These are phyloP conservation scores for Zaprionus ornatus DNA, from an alignment of 1,140 invertebrate genomes.

Conservation along the genomic window DNA sequence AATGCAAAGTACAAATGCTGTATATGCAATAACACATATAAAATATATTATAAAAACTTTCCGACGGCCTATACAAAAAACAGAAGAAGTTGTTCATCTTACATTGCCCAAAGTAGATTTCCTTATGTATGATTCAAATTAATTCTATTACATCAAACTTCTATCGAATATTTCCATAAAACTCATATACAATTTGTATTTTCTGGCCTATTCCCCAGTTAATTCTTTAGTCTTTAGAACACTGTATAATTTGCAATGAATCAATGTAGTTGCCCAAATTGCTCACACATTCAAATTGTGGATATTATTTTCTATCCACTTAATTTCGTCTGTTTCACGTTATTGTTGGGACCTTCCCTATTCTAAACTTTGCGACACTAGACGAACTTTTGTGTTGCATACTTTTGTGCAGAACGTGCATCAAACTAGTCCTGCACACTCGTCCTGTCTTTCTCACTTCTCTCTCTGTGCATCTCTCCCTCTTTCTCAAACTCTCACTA, in stretches of 20 bases:
- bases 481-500: conserved; percentile 4
- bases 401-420: conserved; percentile 39
- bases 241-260: not conserved
- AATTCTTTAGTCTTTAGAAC: too few relatives aligned
- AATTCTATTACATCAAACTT: too few relatives aligned
- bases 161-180: too few relatives aligned
- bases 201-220: too few relatives aligned
- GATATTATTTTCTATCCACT: not conserved
- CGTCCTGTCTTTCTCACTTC: conserved; percentile 11
- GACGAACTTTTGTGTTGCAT: conserved; percentile 58
- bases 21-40: not conserved
- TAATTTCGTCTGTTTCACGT: not conserved
- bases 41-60: not conserved
- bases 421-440: not conserved
- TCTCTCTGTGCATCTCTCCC: conserved; percentile 8
- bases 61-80: too few relatives aligned
- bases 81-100: too few relatives aligned
- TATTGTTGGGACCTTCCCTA: not conserved
- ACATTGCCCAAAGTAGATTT: too few relatives aligned
- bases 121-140: too few relatives aligned
- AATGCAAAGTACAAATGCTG: too few relatives aligned
- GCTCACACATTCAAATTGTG: not conserved
- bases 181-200: too few relatives aligned
- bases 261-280: not conserved
- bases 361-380: not conserved